Conservation (phyloP, 2,888 invertebrate genomes). For the Cephus runcator region DNA sequence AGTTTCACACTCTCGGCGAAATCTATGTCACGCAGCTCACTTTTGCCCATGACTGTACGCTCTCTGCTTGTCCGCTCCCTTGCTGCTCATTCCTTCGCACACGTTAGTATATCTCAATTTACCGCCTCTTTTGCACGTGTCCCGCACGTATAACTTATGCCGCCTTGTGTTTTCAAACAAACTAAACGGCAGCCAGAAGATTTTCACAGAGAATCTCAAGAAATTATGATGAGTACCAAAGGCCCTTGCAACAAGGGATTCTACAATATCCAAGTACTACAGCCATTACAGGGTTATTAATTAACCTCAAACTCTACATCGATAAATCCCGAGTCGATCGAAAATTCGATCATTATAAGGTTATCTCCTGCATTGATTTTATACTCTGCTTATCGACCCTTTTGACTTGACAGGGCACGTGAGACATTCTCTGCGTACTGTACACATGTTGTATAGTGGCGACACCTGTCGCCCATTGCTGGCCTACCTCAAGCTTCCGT, state of each 20-base stretch:
- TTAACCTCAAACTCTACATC: neutral
- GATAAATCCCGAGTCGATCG: neutral
- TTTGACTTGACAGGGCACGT: neutral
- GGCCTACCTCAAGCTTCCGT: conserved; percentile 43
- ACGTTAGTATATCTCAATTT: neutral
- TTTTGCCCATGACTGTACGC: conserved; percentile 54
- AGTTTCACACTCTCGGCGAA: conserved; percentile 33
- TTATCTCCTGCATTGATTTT: neutral
- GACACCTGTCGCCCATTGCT: conserved; percentile 50
- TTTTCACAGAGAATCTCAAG: neutral
- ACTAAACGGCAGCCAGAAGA: neutral
- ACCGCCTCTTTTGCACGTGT: neutral
- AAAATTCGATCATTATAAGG: neutral
- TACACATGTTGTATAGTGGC: conserved; percentile 48
- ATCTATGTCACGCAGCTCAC: conserved; percentile 54
- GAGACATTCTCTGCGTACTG: neutral
- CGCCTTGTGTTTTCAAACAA: neutral
- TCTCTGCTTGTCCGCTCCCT: conserved; percentile 12
- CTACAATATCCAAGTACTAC: neutral
- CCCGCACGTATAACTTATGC: conserved; percentile 25
- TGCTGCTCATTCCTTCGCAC: neutral
- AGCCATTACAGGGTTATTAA: neutral
- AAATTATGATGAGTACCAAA: neutral
- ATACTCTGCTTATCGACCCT: neutral
- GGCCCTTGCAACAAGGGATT: neutral